These are phyloP conservation scores for Trichacis sp. DNA, from an alignment of 2,888 invertebrate genomes.

Conservation along the genomic window DNA sequence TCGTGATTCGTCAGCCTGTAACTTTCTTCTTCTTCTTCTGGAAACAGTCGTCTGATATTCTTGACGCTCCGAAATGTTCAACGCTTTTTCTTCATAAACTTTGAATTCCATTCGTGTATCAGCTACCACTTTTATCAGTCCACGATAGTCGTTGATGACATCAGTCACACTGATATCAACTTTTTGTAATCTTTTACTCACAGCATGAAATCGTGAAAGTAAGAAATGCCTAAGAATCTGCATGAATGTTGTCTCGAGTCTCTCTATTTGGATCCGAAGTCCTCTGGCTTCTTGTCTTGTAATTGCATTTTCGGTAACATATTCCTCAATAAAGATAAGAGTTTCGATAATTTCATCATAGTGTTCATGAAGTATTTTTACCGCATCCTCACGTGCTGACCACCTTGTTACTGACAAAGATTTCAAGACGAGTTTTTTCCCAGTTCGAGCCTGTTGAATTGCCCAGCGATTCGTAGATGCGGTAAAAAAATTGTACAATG, in stretches of 20 bases:
- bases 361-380: constrained; percentile 4
- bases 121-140: too few relatives aligned
- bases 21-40: too few relatives aligned
- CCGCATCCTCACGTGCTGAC: constrained; percentile 19
- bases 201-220: constrained; percentile 8
- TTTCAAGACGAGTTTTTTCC: constrained; percentile 14
- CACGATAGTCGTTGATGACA: too few relatives aligned
- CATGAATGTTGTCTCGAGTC: constrained; percentile 17
- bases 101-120: too few relatives aligned
- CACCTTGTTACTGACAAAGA: constrained; percentile 18
- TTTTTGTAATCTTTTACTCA: constrained; percentile 13
- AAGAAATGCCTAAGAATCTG: constrained; percentile 9
- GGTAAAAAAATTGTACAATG: constrained; percentile 48
- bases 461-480: constrained; percentile 33
- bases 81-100: too few relatives aligned
- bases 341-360: not conserved
- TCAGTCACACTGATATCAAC: too few relatives aligned
- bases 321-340: constrained; percentile 4
- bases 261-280: constrained; percentile 5
- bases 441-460: not conserved
- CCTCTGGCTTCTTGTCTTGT: constrained; percentile 12
- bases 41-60: too few relatives aligned
- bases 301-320: constrained; percentile 7
- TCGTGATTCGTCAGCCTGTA: constrained; percentile 13
- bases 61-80: too few relatives aligned